phyloP scores from a whole-genome alignment of 2,888 invertebrate genomes.

The Drosophila incognita region DNA sequence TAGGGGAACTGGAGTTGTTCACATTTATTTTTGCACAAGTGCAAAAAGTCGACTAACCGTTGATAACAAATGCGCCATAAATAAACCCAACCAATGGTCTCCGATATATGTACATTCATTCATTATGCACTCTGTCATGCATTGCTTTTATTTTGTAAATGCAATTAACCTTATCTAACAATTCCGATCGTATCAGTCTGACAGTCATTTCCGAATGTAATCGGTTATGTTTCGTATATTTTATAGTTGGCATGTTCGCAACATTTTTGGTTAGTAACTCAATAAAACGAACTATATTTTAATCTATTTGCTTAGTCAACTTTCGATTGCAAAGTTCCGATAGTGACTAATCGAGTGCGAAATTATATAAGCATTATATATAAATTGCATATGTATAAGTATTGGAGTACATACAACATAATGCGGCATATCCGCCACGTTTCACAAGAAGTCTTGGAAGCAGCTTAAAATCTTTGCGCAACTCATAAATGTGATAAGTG shows the following conservation, averaged over 20 bases:
- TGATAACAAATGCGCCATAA: conserved; percentile 50
- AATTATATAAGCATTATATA: background rate
- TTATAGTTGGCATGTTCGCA: background rate
- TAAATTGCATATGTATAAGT: background rate
- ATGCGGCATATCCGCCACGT: conserved; percentile 70
- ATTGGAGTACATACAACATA: conserved; percentile 29
- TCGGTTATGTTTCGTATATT: conserved; percentile 5
- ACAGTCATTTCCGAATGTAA: conserved; percentile 22
- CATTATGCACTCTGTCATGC: conserved; percentile 13
- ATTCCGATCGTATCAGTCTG: conserved; percentile 37
- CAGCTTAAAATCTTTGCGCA: conserved; percentile 69
- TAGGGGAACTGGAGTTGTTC: conserved; percentile 42
- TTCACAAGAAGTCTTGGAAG: conserved; percentile 23
- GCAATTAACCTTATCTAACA: conserved; percentile 24
- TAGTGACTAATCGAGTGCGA: background rate
- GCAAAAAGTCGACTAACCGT: conserved; percentile 17
- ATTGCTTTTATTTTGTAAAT: background rate
- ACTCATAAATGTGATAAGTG: conserved; percentile 69
- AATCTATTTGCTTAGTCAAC: conserved; percentile 25
- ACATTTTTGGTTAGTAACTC: background rate
- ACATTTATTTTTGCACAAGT: conserved; percentile 21
- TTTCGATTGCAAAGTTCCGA: conserved; percentile 28
- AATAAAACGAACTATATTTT: conserved; percentile 9
- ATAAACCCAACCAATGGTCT: conserved; percentile 16
- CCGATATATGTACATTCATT: background rate